These are phyloP conservation scores for Patella ulyssiponensis DNA, from an alignment of 2,888 invertebrate species.

Conservation along the genomic window DNA sequence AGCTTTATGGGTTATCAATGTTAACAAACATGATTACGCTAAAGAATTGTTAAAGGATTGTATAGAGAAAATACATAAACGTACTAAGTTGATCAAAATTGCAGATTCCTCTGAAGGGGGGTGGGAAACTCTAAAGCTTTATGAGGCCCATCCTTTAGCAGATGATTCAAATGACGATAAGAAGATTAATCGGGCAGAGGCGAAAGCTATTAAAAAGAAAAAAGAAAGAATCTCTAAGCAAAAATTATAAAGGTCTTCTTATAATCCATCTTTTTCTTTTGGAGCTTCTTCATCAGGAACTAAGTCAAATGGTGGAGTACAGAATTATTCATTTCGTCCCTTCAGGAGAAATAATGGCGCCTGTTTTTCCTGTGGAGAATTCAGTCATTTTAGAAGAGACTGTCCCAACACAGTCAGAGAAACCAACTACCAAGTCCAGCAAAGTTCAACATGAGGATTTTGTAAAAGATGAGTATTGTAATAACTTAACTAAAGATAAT, in stretches of 20 bases:
- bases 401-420: neutral
- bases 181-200: neutral
- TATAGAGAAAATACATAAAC: too few species aligned
- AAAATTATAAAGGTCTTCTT: too few species aligned
- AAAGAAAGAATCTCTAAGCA: neutral
- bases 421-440: neutral
- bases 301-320: neutral
- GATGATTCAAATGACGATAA: neutral
- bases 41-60: too few species aligned
- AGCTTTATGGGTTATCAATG: too few species aligned
- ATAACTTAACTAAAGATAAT: neutral
- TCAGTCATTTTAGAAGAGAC: neutral
- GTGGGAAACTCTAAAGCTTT: slow-evolving; percentile 1
- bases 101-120: neutral
- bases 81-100: too few species aligned
- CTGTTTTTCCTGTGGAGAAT: neutral
- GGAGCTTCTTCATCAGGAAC: neutral
- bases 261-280: neutral
- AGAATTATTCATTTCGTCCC: neutral
- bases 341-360: neutral
- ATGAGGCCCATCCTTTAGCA: slow-evolving; percentile 1
- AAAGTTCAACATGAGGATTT: neutral
- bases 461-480: neutral
- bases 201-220: neutral
- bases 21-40: too few species aligned